Base-by-base conservation (phyloP, 2,888 invertebrate genomes). In the Leptopterna dolabrata region DNA sequence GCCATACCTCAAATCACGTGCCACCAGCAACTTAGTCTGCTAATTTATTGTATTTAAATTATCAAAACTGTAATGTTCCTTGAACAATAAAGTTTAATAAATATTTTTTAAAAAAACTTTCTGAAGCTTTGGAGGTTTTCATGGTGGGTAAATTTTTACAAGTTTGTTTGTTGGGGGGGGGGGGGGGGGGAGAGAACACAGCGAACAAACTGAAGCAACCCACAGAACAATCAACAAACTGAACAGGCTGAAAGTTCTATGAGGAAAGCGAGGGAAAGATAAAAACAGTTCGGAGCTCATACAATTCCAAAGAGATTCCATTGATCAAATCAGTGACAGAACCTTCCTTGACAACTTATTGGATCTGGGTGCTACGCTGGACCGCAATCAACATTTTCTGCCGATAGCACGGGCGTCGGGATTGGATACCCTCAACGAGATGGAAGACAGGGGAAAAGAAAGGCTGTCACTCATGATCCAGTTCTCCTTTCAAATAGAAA, bases 271-370 rank as follows among this genome's bases (percentile, higher is more conserved):
- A 24, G 19, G 24, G 63, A 4, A 19, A 24, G 19, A 27, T 11
- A 24, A 11, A 19, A 24, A 19, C 9, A 19, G n/a, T 27, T 24
- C 24, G 19, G n/a, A 13, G 19, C 19, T 63, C 27, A 24, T 51
- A 51, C 51, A 51, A 51, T 51, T 7, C 13, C 63, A 63, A 63
- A 24, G 63, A 63, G 63, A 11, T 30, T 19, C 36, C 73, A 73
- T 73, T 73, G 73, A 36, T 73, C 73, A 73, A 11, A 73, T 41
- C 30, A 16, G 36, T 73, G 73, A 73, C 73, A 73, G 73, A 73
- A 73, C 30, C 41, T 73, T 41, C 16, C 73, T 73, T 73, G 73
- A 73, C 73, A 73, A 73, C 36, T 73, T 73, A 73, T 73, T 73
- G 73, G 73, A 36, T 63, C 47, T 47, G 47, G 47, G 47, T 13